A percentile compares a stretch with the other conserved stretches of the same genome.
These are phyloP conservation scores for Philaethria dido DNA, from an alignment of 2,888 invertebrate genomes.

Conservation along the genomic window DNA sequence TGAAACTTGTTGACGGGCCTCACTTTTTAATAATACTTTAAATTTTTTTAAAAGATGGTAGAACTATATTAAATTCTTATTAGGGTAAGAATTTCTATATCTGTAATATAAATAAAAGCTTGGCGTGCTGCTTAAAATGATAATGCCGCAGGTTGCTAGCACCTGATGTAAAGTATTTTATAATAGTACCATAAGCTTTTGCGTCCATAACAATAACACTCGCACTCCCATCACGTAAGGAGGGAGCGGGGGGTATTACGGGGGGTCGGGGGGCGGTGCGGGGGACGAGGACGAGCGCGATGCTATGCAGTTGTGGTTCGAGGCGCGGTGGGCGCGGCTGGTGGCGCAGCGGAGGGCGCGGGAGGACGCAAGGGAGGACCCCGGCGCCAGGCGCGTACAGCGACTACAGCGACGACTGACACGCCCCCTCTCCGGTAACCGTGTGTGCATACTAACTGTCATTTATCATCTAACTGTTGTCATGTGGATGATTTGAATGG, in stretches of 20 bases:
- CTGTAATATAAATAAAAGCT: too few relatives aligned
- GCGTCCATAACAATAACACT: slow-evolving; percentile 12
- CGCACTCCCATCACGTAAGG: slow-evolving; percentile 7
- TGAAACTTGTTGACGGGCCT: too few relatives aligned
- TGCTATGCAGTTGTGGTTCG: slow-evolving; percentile 78
- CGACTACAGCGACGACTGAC: slow-evolving; percentile 66
- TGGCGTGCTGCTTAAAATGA: too few relatives aligned
- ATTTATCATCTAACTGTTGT: not conserved
- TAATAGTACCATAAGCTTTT: slow-evolving; percentile 1
- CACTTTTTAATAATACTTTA: too few relatives aligned
- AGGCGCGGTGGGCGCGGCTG: slow-evolving; percentile 72
- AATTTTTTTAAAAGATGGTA: too few relatives aligned
- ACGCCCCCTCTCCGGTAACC: slow-evolving; percentile 65
- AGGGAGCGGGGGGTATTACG: slow-evolving; percentile 2
- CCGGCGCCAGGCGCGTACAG: slow-evolving; percentile 57
- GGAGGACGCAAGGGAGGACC: slow-evolving; percentile 58
- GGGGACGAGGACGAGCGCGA: slow-evolving; percentile 69
- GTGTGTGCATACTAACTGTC: slow-evolving; percentile 29
- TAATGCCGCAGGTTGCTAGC: too few relatives aligned
- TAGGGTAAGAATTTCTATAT: too few relatives aligned
- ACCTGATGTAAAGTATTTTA: too few relatives aligned
- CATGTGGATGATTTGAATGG: too few relatives aligned
- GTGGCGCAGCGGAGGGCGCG: slow-evolving; percentile 66
- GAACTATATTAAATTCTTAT: too few relatives aligned
- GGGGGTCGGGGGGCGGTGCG: slow-evolving; percentile 37